Percentiles rank a stretch among this genome's conserved stretches.
Conservation (phyloP, 2,797 vertebrate genomes). For the Sarcophilus harrisii region DNA sequence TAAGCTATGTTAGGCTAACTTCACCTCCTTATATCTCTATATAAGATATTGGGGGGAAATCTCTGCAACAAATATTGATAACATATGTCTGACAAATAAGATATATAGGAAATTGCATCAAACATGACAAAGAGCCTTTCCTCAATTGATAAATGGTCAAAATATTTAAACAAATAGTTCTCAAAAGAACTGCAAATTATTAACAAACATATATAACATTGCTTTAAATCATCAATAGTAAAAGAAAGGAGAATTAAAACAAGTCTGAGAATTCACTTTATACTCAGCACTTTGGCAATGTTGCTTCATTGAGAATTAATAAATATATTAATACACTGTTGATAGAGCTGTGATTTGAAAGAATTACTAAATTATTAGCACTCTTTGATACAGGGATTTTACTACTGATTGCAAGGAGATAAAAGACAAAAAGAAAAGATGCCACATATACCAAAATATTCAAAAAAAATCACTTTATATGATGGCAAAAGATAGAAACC, state of each 20-base stretch:
- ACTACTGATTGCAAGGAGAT: neutral
- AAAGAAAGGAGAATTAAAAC: neutral
- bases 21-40: too few relatives aligned
- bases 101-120: neutral
- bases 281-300: neutral
- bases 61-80: neutral
- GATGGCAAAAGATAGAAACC: neutral
- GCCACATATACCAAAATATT: neutral
- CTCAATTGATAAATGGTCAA: neutral
- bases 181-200: neutral
- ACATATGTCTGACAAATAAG: neutral
- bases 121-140: neutral
- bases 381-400: neutral
- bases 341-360: neutral
- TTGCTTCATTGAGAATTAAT: neutral
- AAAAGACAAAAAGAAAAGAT: neutral
- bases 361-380: neutral
- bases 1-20: too few relatives aligned
- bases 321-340: neutral
- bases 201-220: neutral
- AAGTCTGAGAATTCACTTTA: neutral
- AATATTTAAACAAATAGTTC: neutral
- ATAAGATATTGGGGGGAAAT: neutral
- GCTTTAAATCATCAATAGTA: neutral
- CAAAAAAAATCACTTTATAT: neutral